Evolutionary conservation across 2,888 invertebrate species (phyloP).

Genomic region (Eutolmus rufibarbis): DNA sequence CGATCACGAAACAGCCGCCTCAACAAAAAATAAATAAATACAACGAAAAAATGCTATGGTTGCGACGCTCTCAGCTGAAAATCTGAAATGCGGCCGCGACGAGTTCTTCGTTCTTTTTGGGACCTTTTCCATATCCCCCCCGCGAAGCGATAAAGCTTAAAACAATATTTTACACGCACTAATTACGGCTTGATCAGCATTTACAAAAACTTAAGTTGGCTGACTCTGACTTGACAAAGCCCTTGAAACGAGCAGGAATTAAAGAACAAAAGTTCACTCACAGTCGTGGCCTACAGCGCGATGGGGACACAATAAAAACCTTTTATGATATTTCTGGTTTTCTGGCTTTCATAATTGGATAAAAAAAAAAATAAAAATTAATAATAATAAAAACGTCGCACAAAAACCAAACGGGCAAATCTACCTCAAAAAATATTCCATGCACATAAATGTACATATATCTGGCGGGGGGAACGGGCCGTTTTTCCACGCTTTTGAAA

Average conservation of each 20-base stretch:
- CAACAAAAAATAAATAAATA: neutral
- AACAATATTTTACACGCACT: neutral
- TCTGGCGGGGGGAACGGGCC: neutral
- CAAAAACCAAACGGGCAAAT: neutral
- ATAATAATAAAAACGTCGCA: neutral
- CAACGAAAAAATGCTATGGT: neutral
- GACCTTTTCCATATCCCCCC: neutral
- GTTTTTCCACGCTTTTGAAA: neutral
- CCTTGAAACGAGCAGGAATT: neutral
- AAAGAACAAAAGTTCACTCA: neutral
- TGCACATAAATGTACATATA: neutral
- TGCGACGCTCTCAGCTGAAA: neutral
- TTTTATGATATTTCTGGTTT: neutral
- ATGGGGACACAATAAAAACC: neutral
- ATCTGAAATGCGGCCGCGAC: neutral
- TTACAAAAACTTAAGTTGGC: neutral
- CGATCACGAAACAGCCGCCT: neutral
- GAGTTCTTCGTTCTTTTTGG: neutral
- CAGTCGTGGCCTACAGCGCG: neutral
- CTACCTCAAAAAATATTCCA: neutral
- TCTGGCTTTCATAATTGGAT: neutral
- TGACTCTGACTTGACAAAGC: neutral
- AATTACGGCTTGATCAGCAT: neutral
- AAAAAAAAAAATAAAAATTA: neutral
- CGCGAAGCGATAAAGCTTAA: neutral